Percentiles rank a stretch among this genome's conserved stretches.
Evolutionary conservation across 2,797 vertebrate genomes (phyloP).

Genomic region (Philypnodon macrostomus): DNA sequence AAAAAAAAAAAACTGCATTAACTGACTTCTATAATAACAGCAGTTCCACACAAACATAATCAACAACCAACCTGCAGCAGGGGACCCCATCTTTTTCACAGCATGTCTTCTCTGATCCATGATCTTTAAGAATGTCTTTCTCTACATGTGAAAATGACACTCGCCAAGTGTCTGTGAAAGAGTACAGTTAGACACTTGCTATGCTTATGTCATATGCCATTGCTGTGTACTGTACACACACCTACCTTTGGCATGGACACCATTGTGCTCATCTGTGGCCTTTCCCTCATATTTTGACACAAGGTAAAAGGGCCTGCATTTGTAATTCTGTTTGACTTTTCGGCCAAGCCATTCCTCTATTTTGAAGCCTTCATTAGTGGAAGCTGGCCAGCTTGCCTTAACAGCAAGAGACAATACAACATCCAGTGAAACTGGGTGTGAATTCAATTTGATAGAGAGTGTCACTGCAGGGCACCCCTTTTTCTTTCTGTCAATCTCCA

Average conservation of each 20-base stretch:
- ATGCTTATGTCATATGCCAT: too few relatives aligned
- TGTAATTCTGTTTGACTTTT: conserved; percentile 63
- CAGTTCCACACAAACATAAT: neutral
- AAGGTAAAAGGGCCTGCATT: conserved; percentile 62
- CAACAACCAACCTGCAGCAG: conserved; percentile 80
- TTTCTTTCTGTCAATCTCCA: conserved; percentile 64
- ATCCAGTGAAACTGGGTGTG: conserved; percentile 78
- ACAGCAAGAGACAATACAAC: conserved; percentile 80
- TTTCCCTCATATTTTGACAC: conserved; percentile 83
- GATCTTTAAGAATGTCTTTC: conserved; percentile 76
- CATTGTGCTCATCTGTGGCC: conserved; percentile 44
- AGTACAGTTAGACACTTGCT: neutral
- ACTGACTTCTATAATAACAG: neutral
- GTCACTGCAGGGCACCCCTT: conserved; percentile 84
- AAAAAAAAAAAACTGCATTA: neutral
- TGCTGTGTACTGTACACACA: too few relatives aligned
- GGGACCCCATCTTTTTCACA: conserved; percentile 58
- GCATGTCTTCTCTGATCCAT: conserved; percentile 80
- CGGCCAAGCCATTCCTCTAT: conserved; percentile 79
- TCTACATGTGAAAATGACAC: conserved; percentile 83
- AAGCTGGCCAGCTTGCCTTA: conserved; percentile 68
- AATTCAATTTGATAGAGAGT: conserved; percentile 17
- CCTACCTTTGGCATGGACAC: conserved; percentile 58
- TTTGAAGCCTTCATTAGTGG: conserved; percentile 70
- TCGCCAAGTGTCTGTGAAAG: conserved; percentile 68